Evolutionary conservation across 2,113 vertebrate species (phyloP).

Genomic region (Xiphophorus maculatus): DNA sequence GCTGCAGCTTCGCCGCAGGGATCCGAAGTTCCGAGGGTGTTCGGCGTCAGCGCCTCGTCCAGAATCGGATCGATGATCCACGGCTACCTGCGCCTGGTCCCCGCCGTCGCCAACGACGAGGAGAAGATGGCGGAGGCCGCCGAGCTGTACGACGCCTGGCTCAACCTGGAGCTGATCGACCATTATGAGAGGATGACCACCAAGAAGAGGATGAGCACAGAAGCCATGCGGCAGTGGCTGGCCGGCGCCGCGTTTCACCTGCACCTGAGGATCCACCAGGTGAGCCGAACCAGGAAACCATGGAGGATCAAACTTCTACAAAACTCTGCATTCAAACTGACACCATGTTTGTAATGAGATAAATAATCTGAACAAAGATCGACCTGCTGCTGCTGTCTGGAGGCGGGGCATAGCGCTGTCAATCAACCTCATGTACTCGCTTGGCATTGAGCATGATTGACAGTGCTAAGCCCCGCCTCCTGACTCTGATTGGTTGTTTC

Average conservation of each 20-base stretch:
- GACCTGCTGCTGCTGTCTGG: too few relatives aligned
- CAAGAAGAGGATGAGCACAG: slow-evolving; percentile 68
- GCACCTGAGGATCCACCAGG: slow-evolving; percentile 79
- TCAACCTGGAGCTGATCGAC: slow-evolving; percentile 75
- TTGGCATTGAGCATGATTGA: too few relatives aligned
- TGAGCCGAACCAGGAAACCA: slow-evolving; percentile 5
- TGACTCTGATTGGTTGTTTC: too few relatives aligned
- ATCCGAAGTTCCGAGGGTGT: slow-evolving; percentile 49
- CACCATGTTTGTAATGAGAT: too few relatives aligned
- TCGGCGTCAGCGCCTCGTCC: slow-evolving; percentile 72
- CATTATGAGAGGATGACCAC: slow-evolving; percentile 76
- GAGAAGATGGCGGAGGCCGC: slow-evolving; percentile 73
- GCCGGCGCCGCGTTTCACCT: slow-evolving; percentile 78
- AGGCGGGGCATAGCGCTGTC: too few relatives aligned
- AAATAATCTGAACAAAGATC: too few relatives aligned
- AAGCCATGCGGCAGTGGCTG: slow-evolving; percentile 77
- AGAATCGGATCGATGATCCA: slow-evolving; percentile 70
- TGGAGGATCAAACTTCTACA: too few relatives aligned
- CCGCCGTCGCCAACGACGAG: slow-evolving; percentile 51
- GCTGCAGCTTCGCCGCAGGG: neutral
- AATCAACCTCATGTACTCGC: too few relatives aligned
- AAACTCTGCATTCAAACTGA: too few relatives aligned
- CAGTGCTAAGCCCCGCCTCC: too few relatives aligned
- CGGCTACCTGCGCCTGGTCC: slow-evolving; percentile 68
- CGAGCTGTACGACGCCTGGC: slow-evolving; percentile 71